A percentile compares a stretch with the other conserved stretches of the same genome.
Evolutionary conservation across 2,888 invertebrate genomes (phyloP).

Genomic region (Piscicola geometra): DNA sequence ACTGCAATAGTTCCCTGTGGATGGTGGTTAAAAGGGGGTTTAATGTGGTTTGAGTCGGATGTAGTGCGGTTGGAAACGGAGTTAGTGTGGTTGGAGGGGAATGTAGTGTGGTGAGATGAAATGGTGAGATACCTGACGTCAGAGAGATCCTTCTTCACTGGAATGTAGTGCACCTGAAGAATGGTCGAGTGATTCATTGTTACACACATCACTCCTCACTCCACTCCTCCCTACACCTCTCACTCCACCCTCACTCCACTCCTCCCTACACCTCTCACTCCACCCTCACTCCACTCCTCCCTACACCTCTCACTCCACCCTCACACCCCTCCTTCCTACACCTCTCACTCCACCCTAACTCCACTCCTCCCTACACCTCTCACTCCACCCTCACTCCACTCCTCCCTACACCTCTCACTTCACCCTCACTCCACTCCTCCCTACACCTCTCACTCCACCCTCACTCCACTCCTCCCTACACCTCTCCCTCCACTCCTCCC

Average conservation of each 20-base stretch:
- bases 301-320: neutral
- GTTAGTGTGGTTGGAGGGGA: too few species aligned
- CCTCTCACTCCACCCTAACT: neutral
- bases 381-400: slow-evolving; percentile 17
- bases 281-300: neutral
- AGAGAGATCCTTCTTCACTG: slow-evolving; percentile 68
- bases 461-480: slow-evolving; percentile 16
- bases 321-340: neutral
- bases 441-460: neutral
- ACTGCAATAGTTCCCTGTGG: slow-evolving; percentile 65
- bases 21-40: too few species aligned
- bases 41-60: too few species aligned
- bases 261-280: neutral
- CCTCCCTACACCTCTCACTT: slow-evolving; percentile 55
- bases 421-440: neutral
- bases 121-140: slow-evolving; percentile 63
- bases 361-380: slow-evolving; percentile 17
- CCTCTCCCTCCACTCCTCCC: slow-evolving; percentile 31
- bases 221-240: neutral
- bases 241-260: neutral
- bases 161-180: slow-evolving; percentile 73
- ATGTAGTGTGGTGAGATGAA: too few species aligned
- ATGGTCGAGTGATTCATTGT: too few species aligned
- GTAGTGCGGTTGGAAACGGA: neutral
- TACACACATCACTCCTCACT: neutral